These are phyloP conservation scores for Cyprinella venusta DNA, from an alignment of 2,797 vertebrate species.

Conservation along the genomic window DNA sequence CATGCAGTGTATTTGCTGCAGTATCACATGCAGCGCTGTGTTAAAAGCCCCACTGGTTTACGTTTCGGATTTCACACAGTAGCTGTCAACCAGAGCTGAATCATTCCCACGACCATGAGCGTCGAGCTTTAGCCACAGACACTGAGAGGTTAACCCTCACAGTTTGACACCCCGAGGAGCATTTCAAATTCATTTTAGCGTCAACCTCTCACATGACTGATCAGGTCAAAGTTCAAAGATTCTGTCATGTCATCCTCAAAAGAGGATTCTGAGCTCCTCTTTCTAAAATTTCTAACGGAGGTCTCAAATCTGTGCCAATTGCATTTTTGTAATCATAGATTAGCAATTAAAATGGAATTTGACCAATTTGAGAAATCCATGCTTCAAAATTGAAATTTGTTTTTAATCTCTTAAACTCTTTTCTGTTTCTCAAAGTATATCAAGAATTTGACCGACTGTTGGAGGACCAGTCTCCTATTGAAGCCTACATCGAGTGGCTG, in stretches of 20 bases:
- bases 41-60: slow-evolving; percentile 36
- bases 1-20: slow-evolving; percentile 31
- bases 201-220: slow-evolving; percentile 52
- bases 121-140: slow-evolving; percentile 72
- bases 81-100: slow-evolving; percentile 53
- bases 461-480: slow-evolving; percentile 97
- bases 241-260: slow-evolving; percentile 48
- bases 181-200: slow-evolving; percentile 66
- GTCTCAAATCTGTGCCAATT: background rate
- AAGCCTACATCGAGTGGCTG: slow-evolving; percentile 97
- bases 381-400: background rate
- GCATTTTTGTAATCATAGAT: background rate
- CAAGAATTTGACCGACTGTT: slow-evolving; percentile 97
- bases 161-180: slow-evolving; percentile 70
- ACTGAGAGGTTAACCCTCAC: slow-evolving; percentile 77
- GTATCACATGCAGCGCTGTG: slow-evolving; percentile 34
- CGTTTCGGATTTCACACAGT: slow-evolving; percentile 56
- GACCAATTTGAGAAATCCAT: background rate
- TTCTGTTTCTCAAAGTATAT: slow-evolving; percentile 83
- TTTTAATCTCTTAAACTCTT: background rate
- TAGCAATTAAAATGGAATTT: slow-evolving; percentile 4
- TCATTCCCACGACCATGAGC: slow-evolving; percentile 79
- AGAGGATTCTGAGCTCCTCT: slow-evolving; percentile 34
- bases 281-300: background rate
- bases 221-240: slow-evolving; percentile 71